A percentile compares a stretch with the other conserved stretches of the same genome.
These are phyloP conservation scores for Papio anubis DNA, from an alignment of 2,113 vertebrate species.

Conservation along the genomic window DNA sequence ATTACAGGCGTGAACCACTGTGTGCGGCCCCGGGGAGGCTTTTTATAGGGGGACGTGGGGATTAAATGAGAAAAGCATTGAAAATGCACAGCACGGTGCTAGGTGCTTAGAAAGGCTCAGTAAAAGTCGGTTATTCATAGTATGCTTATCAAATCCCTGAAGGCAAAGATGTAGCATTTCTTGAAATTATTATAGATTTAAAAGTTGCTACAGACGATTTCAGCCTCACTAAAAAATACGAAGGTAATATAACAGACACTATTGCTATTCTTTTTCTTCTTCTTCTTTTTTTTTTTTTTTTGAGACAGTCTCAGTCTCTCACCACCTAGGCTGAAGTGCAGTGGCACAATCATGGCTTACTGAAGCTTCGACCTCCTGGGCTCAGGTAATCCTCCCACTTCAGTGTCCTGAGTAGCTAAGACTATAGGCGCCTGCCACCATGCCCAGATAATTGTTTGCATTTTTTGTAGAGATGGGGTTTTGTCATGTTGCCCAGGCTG, in stretches of 20 bases:
- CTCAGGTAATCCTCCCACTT: no score
- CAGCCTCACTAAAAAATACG: neutral
- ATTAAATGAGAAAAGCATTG: no score
- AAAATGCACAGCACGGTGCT: rapidly evolving
- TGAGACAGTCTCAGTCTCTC: no score
- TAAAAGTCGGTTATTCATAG: neutral
- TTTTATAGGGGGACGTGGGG: neutral
- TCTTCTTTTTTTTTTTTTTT: no score
- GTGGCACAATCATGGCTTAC: no score
- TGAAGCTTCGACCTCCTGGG: no score
- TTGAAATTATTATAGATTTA: neutral
- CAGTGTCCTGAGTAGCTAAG: no score
- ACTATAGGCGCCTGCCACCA: no score
- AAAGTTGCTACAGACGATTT: neutral
- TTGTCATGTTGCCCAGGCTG: no score
- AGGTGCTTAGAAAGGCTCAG: neutral
- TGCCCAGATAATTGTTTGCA: no score
- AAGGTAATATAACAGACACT: neutral
- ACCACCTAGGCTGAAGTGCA: no score
- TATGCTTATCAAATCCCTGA: neutral
- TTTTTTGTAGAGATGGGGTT: no score
- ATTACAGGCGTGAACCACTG: neutral
- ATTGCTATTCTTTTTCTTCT: neutral
- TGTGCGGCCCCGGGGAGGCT: rapidly evolving
- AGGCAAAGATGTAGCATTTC: neutral